Evolutionary conservation across 2,888 invertebrate genomes (phyloP), one percentile per base, ranked within the genome.

Genomic region (Petrolisthes manimaculis): DNA sequence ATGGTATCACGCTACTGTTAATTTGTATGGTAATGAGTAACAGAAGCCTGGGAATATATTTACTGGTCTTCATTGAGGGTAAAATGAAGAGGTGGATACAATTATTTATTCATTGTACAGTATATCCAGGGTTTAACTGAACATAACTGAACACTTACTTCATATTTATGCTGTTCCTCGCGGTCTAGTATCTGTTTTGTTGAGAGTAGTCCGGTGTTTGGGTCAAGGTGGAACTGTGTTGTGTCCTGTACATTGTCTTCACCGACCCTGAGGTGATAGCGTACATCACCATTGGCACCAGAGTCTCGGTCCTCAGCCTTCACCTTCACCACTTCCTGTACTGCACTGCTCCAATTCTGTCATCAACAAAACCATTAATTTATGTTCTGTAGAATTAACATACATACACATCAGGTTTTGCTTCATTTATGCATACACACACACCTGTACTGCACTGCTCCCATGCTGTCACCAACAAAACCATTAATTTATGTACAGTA

Each of bases 231-330:
- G 93, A 98, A 98, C 93, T 97, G 96, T 12, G 95, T 94, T 0
- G 97, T 97, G 93, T 96, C 96, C 90, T 96, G 96, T 0, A 96
- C 95, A 92, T 96, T 96, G 91, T 95, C 94, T 92, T 96, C 96
- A 91, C 95, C 95, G 74, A 96, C 95, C 93, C 90, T 83, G 87
- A 93, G 92, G 80, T 96, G 96, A 93, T 98, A 98, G 1, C 96
- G 96, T 0, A 98, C 94, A 84, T 95, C 94, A 0, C 97, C 97
- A 93, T 97, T 97, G 91, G 96, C 96, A 0, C 97, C 97, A 0
- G 95, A 94, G 92, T 98, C 97, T 91, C 95, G 95, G 92, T 98
- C 98, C 0, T 94, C 94, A 0, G 98, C 98, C 92, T 95, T 95
- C 0, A 97, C 96, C 0, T 96, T 96, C 92, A 97, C 95, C 90